Conservation (phyloP, 2,113 vertebrate genomes). For the Hymenochirus boettgeri region DNA sequence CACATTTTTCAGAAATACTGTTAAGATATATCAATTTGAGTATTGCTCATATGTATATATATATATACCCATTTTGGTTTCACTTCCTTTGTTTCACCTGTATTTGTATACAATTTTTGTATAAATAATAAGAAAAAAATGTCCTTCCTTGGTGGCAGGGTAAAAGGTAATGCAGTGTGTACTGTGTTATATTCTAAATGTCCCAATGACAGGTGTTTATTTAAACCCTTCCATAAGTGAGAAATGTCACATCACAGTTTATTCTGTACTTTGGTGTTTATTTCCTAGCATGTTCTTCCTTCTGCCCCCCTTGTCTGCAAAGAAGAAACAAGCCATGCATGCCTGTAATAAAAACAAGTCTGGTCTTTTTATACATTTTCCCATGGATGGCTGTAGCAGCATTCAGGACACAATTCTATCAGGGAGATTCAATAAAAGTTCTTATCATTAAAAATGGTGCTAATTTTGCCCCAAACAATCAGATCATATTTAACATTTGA, state of each 20-base stretch:
- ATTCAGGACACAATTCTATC: no score
- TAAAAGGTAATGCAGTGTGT: neutral
- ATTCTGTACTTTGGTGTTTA: neutral
- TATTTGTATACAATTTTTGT: neutral
- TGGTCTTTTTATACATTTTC: neutral
- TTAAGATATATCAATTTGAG: no score
- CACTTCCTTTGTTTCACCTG: neutral
- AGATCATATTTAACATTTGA: no score
- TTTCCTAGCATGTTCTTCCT: slow-evolving; percentile 12
- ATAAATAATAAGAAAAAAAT: slow-evolving; percentile 9
- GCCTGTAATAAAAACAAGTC: neutral
- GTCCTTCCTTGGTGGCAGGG: neutral
- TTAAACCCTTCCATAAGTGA: neutral
- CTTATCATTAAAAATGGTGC: no score
- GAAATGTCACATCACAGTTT: slow-evolving; percentile 21
- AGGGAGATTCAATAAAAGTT: no score
- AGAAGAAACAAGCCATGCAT: neutral
- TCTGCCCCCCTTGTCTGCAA: neutral
- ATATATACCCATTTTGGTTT: neutral
- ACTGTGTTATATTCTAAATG: neutral
- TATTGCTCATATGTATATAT: no score
- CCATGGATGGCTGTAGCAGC: neutral
- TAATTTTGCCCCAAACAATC: no score
- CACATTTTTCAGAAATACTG: no score
- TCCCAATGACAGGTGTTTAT: slow-evolving; percentile 34